Evolutionary conservation across 92 coral and sea anemone genomes (phyloP).

Genomic region (Meandrina meandrites): DNA sequence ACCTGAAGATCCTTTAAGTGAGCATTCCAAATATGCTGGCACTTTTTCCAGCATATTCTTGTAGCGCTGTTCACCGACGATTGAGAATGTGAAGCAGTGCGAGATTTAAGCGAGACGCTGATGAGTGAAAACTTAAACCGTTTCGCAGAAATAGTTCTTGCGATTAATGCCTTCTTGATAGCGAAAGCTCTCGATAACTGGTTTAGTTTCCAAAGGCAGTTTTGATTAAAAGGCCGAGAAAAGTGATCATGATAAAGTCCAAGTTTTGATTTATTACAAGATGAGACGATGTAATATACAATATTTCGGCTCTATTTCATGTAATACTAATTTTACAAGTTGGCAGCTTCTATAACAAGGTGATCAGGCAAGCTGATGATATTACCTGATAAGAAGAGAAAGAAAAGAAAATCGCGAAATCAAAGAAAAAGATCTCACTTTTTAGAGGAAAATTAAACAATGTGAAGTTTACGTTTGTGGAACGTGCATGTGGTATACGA

Average conservation of each 20-base stretch:
- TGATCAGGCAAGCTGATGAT: too few species aligned
- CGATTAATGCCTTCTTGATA: neutral
- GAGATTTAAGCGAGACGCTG: neutral
- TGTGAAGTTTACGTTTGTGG: neutral
- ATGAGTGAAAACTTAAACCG: neutral
- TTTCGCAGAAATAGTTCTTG: neutral
- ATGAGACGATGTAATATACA: too few species aligned
- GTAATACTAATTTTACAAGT: too few species aligned
- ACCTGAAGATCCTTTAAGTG: neutral
- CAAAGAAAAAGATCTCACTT: too few species aligned
- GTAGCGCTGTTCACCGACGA: neutral
- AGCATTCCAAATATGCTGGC: neutral
- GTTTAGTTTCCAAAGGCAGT: neutral
- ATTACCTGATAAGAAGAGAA: too few species aligned
- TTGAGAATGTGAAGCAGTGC: neutral
- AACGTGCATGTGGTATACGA: neutral
- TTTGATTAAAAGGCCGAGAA: too few species aligned
- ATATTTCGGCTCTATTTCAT: too few species aligned
- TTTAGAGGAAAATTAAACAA: neutral
- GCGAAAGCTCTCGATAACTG: neutral
- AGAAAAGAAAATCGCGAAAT: too few species aligned
- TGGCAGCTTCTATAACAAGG: too few species aligned
- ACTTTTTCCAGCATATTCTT: neutral
- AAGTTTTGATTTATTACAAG: too few species aligned
- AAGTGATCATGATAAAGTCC: too few species aligned